Evolutionary conservation across 2,888 invertebrate genomes (phyloP), one percentile per base, ranked within the genome.

Genomic region (Lumbricus terrestris): DNA sequence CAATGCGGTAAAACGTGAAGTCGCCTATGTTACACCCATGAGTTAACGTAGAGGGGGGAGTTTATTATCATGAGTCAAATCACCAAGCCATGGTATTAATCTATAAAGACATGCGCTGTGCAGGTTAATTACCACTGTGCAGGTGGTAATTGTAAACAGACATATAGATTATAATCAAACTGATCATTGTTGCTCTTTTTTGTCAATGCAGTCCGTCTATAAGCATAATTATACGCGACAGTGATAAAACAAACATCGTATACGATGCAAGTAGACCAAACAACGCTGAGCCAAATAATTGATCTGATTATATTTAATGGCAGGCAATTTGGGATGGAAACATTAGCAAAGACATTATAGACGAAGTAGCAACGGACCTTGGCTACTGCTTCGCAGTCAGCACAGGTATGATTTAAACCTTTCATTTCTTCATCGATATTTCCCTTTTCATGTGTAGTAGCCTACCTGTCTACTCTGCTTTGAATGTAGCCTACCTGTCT

Each of bases 251-350:
- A 69, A 69, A 69, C 29, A 69, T n/a, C 69, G 69, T 69, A 69
- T 69, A 47, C 18, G 29, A 69, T 69, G 8, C 69, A 69, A 16
- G 1, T 69, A n/a, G 69, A 69, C 69, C 13, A 11, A n/a, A 69
- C n/a, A n/a, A 69, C 69, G 29, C 29, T n/a, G 29, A 47, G 69
- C 69, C n/a, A 69, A 69, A n/a, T n/a, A n/a, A 69, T 69, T 69
- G 69, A n/a, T n/a, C n/a, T 69, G 69, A 69, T 69, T n/a, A 69
- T 11, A n/a, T 69, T 47, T 69, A 34, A 35, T 34, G 85, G n/a
- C 85, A 85, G 85, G 37, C 37, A 35, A 37, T 85, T 85, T 85
- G 85, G 85, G 23, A 85, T 34, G 85, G 85, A 35, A 37, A 85
- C 85, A 37, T 85, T 20, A 85, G 37, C 34, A 85, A 35, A 85